Conservation (phyloP, 2,797 vertebrate genomes). For the Crenichthys baileyi region DNA sequence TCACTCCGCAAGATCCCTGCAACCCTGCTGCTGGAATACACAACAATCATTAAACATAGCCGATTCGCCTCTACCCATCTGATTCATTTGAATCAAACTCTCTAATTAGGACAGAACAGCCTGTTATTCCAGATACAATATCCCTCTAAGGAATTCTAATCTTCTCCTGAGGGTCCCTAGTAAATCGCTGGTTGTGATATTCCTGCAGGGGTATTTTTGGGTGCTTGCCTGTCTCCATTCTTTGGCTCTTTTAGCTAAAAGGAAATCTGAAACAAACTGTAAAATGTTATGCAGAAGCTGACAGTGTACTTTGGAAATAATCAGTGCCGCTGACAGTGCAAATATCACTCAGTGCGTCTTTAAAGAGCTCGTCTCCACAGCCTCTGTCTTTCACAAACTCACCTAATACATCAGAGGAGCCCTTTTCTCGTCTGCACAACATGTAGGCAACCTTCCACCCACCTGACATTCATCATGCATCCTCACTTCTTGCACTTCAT, state of each 20-base stretch:
- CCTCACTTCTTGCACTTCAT: conserved; percentile 41
- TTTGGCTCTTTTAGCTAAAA: conserved; percentile 23
- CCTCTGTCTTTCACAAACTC: conserved; percentile 20
- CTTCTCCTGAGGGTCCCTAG: conserved; percentile 31
- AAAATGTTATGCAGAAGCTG: conserved; percentile 32
- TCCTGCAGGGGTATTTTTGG: conserved; percentile 49
- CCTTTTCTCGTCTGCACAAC: conserved; percentile 26
- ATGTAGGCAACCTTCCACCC: conserved; percentile 39
- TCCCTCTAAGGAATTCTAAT: conserved; percentile 54
- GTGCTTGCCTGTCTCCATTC: conserved; percentile 16
- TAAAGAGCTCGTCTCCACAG: conserved; percentile 26
- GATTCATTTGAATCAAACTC: conserved; percentile 51
- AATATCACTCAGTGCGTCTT: conserved; percentile 28
- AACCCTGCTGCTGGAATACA: conserved; percentile 26
- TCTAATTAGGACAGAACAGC: conserved; percentile 63
- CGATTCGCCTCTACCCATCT: conserved; percentile 39
- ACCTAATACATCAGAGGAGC: conserved; percentile 17
- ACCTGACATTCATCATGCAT: conserved; percentile 33
- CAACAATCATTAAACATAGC: conserved; percentile 42
- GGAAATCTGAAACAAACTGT: conserved; percentile 29
- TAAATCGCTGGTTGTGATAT: conserved; percentile 38
- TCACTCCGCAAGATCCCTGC: conserved; percentile 42
- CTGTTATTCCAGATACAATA: conserved; percentile 49
- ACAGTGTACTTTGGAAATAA: conserved; percentile 30
- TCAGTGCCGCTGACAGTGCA: conserved; percentile 40